phyloP scores from a whole-genome alignment of 2,113 vertebrate genomes.

The Scartelaos histophorus region DNA sequence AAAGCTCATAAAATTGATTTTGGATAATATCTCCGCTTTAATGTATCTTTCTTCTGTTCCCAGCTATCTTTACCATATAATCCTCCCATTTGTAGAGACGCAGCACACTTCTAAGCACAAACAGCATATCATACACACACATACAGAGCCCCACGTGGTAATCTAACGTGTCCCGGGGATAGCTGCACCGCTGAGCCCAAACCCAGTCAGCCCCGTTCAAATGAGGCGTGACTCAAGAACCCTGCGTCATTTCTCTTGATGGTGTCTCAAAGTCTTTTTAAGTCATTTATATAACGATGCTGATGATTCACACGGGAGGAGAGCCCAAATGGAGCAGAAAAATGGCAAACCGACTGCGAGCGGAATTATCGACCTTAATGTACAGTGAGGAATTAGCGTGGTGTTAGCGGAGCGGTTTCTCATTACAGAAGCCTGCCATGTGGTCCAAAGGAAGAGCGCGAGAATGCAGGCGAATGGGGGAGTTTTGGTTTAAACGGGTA shows the following conservation, averaged over 20 bases:
- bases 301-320: conserved; percentile 62
- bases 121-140: conserved; percentile 8
- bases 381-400: conserved; percentile 45
- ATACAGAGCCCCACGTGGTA: conserved; percentile 10
- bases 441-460: background rate
- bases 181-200: conserved; percentile 64
- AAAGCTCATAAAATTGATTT: too few species aligned
- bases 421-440: background rate
- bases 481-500: background rate
- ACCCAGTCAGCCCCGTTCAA: conserved; percentile 63
- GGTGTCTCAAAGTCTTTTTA: conserved; percentile 65
- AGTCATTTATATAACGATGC: conserved; percentile 68
- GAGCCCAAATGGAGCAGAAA: conserved; percentile 69
- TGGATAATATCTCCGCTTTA: conserved; percentile 24
- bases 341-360: conserved; percentile 62
- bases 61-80: conserved; percentile 39
- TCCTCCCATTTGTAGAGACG: conserved; percentile 37
- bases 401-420: conserved; percentile 18
- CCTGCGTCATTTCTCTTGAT: conserved; percentile 66
- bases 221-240: conserved; percentile 66
- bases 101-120: conserved; percentile 19
- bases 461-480: background rate
- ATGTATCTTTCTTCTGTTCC: conserved; percentile 33
- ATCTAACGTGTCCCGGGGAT: conserved; percentile 37
- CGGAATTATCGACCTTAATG: conserved; percentile 48